Base-by-base conservation (phyloP, 2,888 invertebrate species). In the Acanthosepion esculentum region DNA sequence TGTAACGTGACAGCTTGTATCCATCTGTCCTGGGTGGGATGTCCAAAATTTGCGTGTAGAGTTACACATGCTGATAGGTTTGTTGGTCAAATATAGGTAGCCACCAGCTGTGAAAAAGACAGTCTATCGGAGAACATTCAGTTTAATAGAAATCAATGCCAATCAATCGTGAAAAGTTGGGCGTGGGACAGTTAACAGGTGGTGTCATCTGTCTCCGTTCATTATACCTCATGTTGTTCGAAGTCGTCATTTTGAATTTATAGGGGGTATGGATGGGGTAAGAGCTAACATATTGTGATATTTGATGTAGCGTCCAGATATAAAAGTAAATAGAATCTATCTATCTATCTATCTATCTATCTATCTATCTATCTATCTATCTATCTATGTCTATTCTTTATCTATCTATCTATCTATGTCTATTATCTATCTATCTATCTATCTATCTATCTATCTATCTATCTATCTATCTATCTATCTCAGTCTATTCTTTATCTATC, bases 151-250 rank as follows among this genome's bases (percentile, higher is more conserved):
- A 33, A 78, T 78, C 78, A 78, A 78, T 78, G 3, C 4, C 78
- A 15, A n/a, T 78, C 78, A 78, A 78, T 78, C n/a, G 78, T 78
- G n/a, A 78, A 78, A 78, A 78, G 78, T n/a, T 78, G n/a, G 78
- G 78, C 12, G n/a, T 78, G 78, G 78, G 78, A 78, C n/a, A n/a
- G 78, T 78, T 78, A 12, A 33, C 78, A 78, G n/a, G n/a, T n/a
- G 78, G 3, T 18, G 33, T 78, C 78, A 15, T n/a, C n/a, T 78
- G 12, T 59, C 15, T 15, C n/a, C 0, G n/a, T 10, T 78, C 8
- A 33, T 78, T 78, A 33, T n/a, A 8, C 18, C 8, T n/a, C n/a
- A 12, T 15, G 18, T 78, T 33, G n/a, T n/a, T 78, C 33, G 33
- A 23, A 59, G 23, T 59, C 59, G 23, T 20, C 7, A 23, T 59